A percentile compares a stretch with the other conserved stretches of the same genome.
Evolutionary conservation across 1,140 invertebrate species (phyloP).

Genomic region (Limonius californicus): DNA sequence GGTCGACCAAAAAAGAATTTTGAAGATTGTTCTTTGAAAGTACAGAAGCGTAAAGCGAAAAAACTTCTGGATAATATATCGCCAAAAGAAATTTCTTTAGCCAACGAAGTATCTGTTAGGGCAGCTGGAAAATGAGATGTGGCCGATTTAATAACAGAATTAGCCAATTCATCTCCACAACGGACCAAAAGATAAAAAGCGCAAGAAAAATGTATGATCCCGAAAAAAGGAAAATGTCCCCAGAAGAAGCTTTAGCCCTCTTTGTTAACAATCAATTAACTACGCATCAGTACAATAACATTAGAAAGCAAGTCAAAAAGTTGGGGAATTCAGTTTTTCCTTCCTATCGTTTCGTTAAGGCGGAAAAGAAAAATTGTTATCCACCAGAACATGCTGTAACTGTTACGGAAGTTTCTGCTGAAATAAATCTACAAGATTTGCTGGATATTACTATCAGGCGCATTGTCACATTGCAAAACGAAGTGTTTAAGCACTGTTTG

Average conservation of each 20-base stretch:
- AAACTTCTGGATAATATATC: too few relatives aligned
- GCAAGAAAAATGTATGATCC: background rate
- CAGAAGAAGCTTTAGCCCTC: slow-evolving; percentile 30
- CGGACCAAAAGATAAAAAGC: background rate
- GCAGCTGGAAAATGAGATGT: background rate
- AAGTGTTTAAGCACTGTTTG: background rate
- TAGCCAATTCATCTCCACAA: background rate
- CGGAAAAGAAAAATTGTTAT: background rate
- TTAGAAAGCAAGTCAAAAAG: slow-evolving; percentile 13
- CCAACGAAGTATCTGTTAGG: slow-evolving; percentile 29
- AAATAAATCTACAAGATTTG: background rate
- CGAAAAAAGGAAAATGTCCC: background rate
- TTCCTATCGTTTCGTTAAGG: too few relatives aligned
- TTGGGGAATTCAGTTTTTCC: too few relatives aligned
- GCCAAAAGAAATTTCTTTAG: slow-evolving; percentile 24
- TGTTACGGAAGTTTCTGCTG: background rate
- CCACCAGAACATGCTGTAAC: background rate
- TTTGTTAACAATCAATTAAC: slow-evolving; percentile 36
- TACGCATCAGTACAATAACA: slow-evolving; percentile 33
- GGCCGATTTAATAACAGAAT: slow-evolving; percentile 25
- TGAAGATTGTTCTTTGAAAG: too few relatives aligned
- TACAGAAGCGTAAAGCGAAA: too few relatives aligned
- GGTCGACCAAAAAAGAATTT: too few relatives aligned
- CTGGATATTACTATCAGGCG: background rate
- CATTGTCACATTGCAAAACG: background rate